These are phyloP conservation scores for Hydrochoerus hydrochaeris DNA, from an alignment of 2,113 vertebrate genomes.

Conservation along the genomic window DNA sequence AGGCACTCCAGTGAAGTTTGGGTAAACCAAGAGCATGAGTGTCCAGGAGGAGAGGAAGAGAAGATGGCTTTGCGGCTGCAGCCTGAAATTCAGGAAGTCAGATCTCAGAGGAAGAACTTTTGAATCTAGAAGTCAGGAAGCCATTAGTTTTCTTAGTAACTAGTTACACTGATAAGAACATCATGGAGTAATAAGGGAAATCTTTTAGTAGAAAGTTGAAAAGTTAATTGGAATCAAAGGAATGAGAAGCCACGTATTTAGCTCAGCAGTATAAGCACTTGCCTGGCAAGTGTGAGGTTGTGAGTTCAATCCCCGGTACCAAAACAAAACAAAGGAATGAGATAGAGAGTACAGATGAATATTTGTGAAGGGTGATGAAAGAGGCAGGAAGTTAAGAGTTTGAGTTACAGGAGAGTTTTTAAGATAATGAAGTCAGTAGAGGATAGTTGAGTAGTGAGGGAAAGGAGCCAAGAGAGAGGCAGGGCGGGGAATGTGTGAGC, in stretches of 20 bases:
- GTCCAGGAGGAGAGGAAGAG: background rate
- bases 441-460: too few species aligned
- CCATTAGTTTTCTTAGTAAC: background rate
- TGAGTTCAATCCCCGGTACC: too few species aligned
- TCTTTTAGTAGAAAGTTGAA: background rate
- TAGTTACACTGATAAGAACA: accelerated
- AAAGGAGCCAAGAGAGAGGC: background rate
- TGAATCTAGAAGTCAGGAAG: background rate
- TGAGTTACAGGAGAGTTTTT: background rate
- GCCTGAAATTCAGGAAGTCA: background rate
- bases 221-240: background rate
- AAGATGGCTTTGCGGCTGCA: accelerated
- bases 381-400: background rate
- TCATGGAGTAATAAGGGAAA: background rate
- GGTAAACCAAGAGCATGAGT: background rate
- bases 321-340: background rate
- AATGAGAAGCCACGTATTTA: too few species aligned
- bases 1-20: background rate
- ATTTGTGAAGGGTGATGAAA: background rate
- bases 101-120: background rate
- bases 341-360: background rate
- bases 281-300: too few species aligned
- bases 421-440: background rate
- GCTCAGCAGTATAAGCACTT: too few species aligned
- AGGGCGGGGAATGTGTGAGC: background rate